Base-by-base conservation (phyloP, 2,113 vertebrate species). In the Tetrax tetrax region DNA sequence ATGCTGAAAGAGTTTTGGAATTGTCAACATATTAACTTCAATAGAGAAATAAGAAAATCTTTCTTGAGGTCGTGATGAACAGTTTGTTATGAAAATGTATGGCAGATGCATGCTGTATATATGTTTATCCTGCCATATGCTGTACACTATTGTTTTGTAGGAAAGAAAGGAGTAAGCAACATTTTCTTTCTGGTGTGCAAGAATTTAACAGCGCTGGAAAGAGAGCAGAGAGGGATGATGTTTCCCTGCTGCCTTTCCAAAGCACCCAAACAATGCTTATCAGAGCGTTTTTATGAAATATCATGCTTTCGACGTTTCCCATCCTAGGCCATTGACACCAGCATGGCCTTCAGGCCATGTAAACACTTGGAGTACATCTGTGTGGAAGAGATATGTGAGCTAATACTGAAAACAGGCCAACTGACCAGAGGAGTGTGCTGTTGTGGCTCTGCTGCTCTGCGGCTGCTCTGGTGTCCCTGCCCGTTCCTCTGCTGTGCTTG, bases 271-370 rank as follows among this genome's bases (percentile, higher is more conserved):
- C 6, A 57, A 33, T 1, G 1, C 33, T 60, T 45, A 41, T 29
- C 50, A 35, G 54, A 50, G 37, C 0, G 0, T 14, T 56, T 56
- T 31, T 64, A 22, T 50, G 31, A 43, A 59, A 35, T 64, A n/a
- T 3, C 12, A 11, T 43, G 21, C 29, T 75, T 90, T n/a, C 25
- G 13, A 12, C 33, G 5, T 28, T 38, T 80, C 19, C 11, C 7
- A 22, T 28, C 28, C 17, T 4, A 1, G 15, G 22, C 63, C 19
- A 4, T 14, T 86, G 33, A 29, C 31, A 71, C 29, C 38, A 35
- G 11, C 0, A 0, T 66, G 70, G 25, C 65, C 31, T 71, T 75
- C 37, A 17, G 2, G 11, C 27, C 18, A 1, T 1, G 7, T 4
- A 1, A 4, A 1, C 12, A 1, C 22, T 87, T 68, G 28, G 47